Conservation (phyloP, 2,888 invertebrate species). For the Drosophila sordidula region DNA sequence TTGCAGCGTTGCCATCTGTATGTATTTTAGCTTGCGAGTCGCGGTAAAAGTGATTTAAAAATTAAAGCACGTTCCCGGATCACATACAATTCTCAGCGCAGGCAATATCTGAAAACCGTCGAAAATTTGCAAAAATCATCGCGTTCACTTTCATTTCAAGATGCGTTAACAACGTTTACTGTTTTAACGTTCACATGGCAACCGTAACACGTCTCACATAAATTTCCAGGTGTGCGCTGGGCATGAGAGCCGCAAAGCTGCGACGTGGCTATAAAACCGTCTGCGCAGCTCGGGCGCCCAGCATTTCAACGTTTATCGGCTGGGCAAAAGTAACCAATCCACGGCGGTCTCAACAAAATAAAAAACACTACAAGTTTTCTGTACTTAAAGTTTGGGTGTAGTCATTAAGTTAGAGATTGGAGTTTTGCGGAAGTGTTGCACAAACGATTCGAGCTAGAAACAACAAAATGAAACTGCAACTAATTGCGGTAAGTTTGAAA, state of each 20-base stretch:
- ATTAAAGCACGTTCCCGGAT: slow-evolving; percentile 63
- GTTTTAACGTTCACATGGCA: slow-evolving; percentile 40
- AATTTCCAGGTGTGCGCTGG: slow-evolving; percentile 55
- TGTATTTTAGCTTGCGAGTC: slow-evolving; percentile 22
- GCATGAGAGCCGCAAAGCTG: slow-evolving; percentile 45
- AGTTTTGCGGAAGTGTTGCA: slow-evolving; percentile 57
- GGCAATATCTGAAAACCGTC: slow-evolving; percentile 29
- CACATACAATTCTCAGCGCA: slow-evolving; percentile 62
- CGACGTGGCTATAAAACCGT: slow-evolving; percentile 64
- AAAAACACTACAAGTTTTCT: slow-evolving; percentile 20
- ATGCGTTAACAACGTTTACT: slow-evolving; percentile 62
- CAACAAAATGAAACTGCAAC: slow-evolving; percentile 64
- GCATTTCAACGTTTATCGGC: slow-evolving; percentile 70
- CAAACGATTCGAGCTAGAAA: slow-evolving; percentile 21
- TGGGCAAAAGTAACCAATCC: slow-evolving; percentile 43
- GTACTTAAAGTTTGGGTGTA: slow-evolving; percentile 35
- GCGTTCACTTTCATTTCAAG: slow-evolving; percentile 75
- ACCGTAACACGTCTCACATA: slow-evolving; percentile 69
- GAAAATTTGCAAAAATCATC: slow-evolving; percentile 50
- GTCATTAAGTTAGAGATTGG: slow-evolving; percentile 16
- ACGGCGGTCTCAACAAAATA: slow-evolving; percentile 32
- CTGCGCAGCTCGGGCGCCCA: slow-evolving; percentile 64
- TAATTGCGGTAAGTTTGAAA: slow-evolving; percentile 72
- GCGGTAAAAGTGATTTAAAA: slow-evolving; percentile 64
- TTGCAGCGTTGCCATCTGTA: slow-evolving; percentile 48